phyloP scores from a whole-genome alignment of 2,888 invertebrate genomes.

The Kryphioiulus occultus region DNA sequence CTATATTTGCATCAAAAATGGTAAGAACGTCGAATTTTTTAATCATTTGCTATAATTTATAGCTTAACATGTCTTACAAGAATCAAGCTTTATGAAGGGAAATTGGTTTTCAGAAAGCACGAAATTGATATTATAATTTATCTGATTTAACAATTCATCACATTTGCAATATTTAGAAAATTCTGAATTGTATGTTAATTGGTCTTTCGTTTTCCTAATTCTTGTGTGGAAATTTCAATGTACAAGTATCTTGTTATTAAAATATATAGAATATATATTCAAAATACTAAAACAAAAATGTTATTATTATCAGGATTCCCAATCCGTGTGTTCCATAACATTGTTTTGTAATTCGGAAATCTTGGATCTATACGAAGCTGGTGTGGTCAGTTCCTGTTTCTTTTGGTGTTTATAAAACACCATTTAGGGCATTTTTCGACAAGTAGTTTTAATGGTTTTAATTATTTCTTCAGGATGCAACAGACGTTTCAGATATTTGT shows the following conservation, averaged over 20 bases:
- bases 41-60: no score
- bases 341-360: constrained; percentile 52
- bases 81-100: no score
- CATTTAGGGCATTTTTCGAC: background rate
- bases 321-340: constrained; percentile 51
- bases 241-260: background rate
- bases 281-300: background rate
- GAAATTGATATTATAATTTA: no score
- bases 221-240: background rate
- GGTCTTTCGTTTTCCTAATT: background rate
- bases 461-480: constrained; percentile 1
- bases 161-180: no score
- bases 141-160: no score
- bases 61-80: no score
- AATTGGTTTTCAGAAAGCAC: background rate
- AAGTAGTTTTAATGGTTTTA: background rate
- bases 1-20: constrained; percentile 88
- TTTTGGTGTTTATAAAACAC: background rate
- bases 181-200: no score
- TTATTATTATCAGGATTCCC: constrained; percentile 53
- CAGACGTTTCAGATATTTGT: constrained; percentile 55
- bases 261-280: no score
- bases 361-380: constrained; percentile 9
- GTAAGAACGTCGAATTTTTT: constrained; percentile 37
- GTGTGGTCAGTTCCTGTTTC: background rate